Conservation (phyloP, 2,113 vertebrate species). For the Bubo bubo region DNA sequence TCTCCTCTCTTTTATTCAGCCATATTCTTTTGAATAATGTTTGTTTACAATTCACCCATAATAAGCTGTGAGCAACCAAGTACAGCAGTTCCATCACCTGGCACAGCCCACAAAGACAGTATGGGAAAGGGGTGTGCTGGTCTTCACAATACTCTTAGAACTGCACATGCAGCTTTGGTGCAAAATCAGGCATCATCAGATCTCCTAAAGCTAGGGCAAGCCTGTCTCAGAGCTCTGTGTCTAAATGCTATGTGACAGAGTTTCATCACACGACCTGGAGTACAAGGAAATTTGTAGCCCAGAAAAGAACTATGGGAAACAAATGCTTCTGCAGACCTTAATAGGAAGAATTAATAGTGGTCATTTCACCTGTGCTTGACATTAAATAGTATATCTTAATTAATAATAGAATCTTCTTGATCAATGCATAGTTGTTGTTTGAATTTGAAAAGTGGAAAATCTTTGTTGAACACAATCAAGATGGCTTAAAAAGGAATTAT, state of each 20-base stretch:
- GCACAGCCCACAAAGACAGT: neutral
- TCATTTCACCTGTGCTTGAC: neutral
- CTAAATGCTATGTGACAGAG: neutral
- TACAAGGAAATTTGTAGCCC: neutral
- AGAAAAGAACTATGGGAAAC: neutral
- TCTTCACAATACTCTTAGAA: neutral
- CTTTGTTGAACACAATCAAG: neutral
- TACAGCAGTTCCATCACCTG: neutral
- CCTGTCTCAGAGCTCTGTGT: neutral
- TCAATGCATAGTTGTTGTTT: neutral
- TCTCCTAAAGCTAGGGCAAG: neutral
- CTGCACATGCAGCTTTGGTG: neutral
- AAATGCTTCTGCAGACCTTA: neutral
- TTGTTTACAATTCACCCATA: neutral
- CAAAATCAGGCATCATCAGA: neutral
- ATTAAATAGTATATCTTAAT: neutral
- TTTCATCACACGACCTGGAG: neutral
- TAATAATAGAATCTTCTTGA: neutral
- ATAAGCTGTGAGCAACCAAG: neutral
- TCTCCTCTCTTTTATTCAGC: neutral
- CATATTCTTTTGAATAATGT: neutral
- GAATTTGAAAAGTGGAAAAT: neutral
- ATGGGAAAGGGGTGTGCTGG: neutral
- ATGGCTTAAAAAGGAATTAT: neutral
- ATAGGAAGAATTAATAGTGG: neutral